Percentiles rank a stretch among this genome's conserved stretches.
phyloP scores from a whole-genome alignment of 2,888 invertebrate species.

The Pseudococcus jackbeardsleyi region DNA sequence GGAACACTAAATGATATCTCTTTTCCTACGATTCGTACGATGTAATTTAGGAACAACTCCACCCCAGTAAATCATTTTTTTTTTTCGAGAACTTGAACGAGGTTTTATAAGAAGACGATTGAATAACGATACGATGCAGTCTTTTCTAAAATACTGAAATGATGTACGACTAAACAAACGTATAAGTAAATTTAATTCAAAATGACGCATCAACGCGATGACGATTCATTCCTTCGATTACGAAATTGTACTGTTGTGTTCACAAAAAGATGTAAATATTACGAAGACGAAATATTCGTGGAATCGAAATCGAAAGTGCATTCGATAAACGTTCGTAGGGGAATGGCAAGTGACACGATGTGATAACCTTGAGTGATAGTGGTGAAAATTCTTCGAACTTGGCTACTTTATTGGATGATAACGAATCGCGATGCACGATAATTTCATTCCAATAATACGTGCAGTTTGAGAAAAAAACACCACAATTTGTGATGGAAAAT shows the following conservation, averaged over 20 bases:
- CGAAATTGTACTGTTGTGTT: background rate
- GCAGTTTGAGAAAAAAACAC: background rate
- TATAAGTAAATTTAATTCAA: background rate
- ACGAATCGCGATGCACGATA: background rate
- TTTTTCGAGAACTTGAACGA: background rate
- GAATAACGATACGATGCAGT: background rate
- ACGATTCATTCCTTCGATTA: no score
- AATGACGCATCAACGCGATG: no score
- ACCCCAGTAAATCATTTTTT: background rate
- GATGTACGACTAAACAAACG: no score
- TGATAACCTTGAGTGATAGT: slow-evolving; percentile 18
- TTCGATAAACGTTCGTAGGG: background rate
- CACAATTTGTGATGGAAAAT: background rate
- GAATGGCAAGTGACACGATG: background rate
- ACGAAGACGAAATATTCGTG: background rate
- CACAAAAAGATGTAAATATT: background rate
- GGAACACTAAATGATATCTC: background rate
- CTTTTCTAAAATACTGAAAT: background rate
- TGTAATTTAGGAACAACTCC: no score
- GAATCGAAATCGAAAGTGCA: background rate
- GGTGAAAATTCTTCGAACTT: background rate
- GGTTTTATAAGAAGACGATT: background rate
- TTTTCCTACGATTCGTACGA: no score
- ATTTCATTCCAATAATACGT: background rate
- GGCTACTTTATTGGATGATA: background rate